These are phyloP conservation scores for Drosophila fungiperda DNA, from an alignment of 2,888 invertebrate species.

Conservation along the genomic window DNA sequence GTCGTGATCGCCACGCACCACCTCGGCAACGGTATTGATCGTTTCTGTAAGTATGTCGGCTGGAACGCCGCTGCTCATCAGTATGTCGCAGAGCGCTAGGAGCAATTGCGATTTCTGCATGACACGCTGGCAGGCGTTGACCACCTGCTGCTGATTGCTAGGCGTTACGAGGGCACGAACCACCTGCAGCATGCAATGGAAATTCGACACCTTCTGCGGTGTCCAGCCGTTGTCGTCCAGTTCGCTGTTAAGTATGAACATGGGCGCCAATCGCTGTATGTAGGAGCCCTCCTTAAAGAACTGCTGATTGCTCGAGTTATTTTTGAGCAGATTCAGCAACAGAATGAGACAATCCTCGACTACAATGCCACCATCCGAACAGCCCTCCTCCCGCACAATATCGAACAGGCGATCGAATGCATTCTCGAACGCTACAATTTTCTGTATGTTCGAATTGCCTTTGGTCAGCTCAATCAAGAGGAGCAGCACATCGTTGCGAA, in stretches of 20 bases:
- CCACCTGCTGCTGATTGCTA: slow-evolving; percentile 94
- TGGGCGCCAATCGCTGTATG: slow-evolving; percentile 94
- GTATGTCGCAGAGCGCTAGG: slow-evolving; percentile 92
- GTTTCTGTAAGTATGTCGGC: slow-evolving; percentile 98
- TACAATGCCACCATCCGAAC: slow-evolving; percentile 97
- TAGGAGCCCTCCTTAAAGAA: slow-evolving; percentile 99
- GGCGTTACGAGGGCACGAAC: slow-evolving; percentile 97
- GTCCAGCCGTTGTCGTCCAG: slow-evolving; percentile 93
- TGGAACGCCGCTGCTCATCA: slow-evolving; percentile 98
- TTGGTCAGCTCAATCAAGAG: slow-evolving; percentile 95
- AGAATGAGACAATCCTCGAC: slow-evolving; percentile 98
- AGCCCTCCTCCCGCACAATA: slow-evolving; percentile 96
- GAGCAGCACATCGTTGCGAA: slow-evolving; percentile 96
- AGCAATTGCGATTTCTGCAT: slow-evolving; percentile 94
- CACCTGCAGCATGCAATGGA: slow-evolving; percentile 96
- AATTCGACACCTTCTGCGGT: slow-evolving; percentile 96
- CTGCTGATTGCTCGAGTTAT: slow-evolving; percentile 98
- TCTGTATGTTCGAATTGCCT: slow-evolving; percentile 97
- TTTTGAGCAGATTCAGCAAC: slow-evolving; percentile 96
- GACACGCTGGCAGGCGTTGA: slow-evolving; percentile 93
- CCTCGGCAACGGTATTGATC: slow-evolving; percentile 97
- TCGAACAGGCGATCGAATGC: slow-evolving; percentile 98
- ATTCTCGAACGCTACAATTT: slow-evolving; percentile 99
- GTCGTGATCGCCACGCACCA: slow-evolving; percentile 92
- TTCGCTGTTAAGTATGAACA: slow-evolving; percentile 91